Evolutionary conservation across 2,113 vertebrate genomes (phyloP).

Genomic region (Cyanoderma ruficeps): DNA sequence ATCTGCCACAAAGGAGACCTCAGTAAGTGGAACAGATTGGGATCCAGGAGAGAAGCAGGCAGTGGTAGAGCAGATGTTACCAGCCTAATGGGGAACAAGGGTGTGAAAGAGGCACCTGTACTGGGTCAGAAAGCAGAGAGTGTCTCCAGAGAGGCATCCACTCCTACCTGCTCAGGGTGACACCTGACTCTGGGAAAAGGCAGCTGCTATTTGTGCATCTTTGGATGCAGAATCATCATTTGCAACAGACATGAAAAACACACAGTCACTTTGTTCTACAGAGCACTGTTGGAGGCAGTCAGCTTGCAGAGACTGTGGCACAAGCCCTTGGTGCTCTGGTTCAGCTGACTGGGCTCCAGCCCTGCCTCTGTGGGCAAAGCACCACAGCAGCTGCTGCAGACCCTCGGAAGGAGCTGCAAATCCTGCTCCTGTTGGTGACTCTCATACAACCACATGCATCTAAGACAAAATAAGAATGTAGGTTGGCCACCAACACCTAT

Average conservation of each 20-base stretch:
- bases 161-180: background rate
- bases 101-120: background rate
- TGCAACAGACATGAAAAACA: background rate
- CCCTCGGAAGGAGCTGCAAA: background rate
- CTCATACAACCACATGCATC: background rate
- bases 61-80: background rate
- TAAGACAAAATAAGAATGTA: background rate
- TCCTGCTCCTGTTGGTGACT: background rate
- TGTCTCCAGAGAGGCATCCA: background rate
- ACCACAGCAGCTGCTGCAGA: background rate
- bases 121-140: background rate
- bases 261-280: background rate
- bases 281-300: background rate
- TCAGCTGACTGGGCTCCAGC: background rate
- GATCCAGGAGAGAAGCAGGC: background rate
- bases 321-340: background rate
- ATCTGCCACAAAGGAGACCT: background rate
- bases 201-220: background rate
- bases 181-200: background rate
- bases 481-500: background rate
- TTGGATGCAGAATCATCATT: background rate
- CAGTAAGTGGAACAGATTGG: background rate
- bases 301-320: accelerated
- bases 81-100: background rate
- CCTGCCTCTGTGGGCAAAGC: background rate